Evolutionary conservation across 2,797 vertebrate species (phyloP).

Genomic region (Anniella stebbinsi): DNA sequence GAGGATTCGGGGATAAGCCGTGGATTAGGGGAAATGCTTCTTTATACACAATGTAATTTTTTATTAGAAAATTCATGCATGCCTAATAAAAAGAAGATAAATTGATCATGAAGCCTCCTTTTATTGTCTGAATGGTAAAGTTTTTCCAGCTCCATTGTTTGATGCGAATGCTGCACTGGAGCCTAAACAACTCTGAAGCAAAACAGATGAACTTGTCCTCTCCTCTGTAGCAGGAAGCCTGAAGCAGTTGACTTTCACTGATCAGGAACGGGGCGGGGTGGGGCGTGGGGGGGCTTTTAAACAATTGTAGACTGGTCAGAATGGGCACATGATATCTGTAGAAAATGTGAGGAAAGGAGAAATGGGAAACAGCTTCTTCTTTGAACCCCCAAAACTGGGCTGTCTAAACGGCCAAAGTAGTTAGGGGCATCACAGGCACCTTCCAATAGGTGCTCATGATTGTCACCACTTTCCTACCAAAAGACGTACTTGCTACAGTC

Average conservation of each 20-base stretch:
- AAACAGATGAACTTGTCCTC: background rate
- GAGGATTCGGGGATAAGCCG: conserved; percentile 50
- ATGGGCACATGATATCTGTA: background rate
- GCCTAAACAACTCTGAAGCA: background rate
- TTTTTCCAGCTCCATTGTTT: background rate
- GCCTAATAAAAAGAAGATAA: conserved; percentile 10
- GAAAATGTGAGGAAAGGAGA: background rate
- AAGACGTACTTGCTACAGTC: background rate
- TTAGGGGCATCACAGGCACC: background rate
- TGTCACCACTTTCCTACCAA: background rate
- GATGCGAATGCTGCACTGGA: background rate
- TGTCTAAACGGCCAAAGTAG: background rate
- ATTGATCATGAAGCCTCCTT: background rate
- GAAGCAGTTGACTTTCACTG: background rate
- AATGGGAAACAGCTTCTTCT: background rate
- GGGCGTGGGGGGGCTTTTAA: background rate
- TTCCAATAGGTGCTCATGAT: background rate
- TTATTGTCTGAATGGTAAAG: background rate
- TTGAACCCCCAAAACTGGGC: too few relatives aligned
- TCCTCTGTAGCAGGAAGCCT: background rate
- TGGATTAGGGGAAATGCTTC: conserved; percentile 46
- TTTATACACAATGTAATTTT: conserved; percentile 40
- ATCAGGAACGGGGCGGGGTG: background rate
- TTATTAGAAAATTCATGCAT: background rate
- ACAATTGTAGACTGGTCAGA: background rate